Base-by-base conservation (phyloP, 2,888 invertebrate genomes). In the Ormyrus nitidulus region DNA sequence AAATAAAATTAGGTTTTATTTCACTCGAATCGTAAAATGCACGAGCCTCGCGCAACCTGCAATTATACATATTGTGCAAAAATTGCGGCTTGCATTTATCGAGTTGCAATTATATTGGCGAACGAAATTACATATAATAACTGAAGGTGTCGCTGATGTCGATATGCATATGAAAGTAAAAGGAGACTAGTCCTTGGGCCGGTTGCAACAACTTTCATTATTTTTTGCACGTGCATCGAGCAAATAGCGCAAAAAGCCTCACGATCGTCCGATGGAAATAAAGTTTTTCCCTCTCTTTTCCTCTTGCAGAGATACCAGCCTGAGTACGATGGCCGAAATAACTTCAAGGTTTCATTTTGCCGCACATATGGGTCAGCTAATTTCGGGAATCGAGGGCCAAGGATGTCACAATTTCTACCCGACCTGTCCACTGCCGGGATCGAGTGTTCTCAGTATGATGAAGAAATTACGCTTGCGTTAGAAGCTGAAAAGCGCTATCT, bases 391-490 rank as follows among this genome's bases (percentile, higher is more conserved):
- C 65, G 94, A 94, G 86, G 93, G 94, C 84, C 93, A 93, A 84
- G 94, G 94, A 74, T 94, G 94, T 85, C 93, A 94, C 88, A 93
- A 94, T 86, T 94, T 94, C 89, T 94, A 93, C 85, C 94, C 94
- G 13, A 92, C 92, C 54, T 94, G 94, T 86, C 94, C 94, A 9
- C 91, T 94, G 84, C 93, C 94, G 44, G 93, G 93, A 58, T 89
- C 92, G 76, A 93, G 93, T 88, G 93, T 94, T 13, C 90, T 94
- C 74, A 92, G 92, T 87, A 93, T 94, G 92, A 82, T 82, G 79
- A 82, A 82, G 74, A 82, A 82, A 13, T 59, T 82, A n/a, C 70
- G 79, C 46, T 8, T 79, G 19, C 75, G 62, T n/a, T 81, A 34
- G 68, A 78, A 44, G 51, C 5, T 66, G 34, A 65, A 4, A 34